Conservation (phyloP, 2,888 invertebrate species). For the Drosophila incognita region DNA sequence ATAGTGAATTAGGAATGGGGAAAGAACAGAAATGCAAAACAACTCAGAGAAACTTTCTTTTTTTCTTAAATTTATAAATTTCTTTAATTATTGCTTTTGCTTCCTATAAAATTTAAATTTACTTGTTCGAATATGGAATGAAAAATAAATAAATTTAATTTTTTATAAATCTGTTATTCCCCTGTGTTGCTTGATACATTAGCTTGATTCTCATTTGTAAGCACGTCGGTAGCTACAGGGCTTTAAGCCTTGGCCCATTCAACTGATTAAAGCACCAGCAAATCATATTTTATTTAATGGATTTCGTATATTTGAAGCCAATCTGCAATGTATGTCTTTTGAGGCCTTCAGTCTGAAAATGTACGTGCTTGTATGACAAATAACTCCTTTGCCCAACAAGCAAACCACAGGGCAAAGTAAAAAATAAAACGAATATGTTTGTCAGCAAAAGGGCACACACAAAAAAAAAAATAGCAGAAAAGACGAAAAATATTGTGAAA, state of each 20-base stretch:
- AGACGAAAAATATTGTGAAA: slow-evolving; percentile 54
- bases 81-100: not conserved
- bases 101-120: not conserved
- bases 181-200: not conserved
- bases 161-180: not conserved
- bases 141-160: not conserved
- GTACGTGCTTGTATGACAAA: slow-evolving; percentile 48
- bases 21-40: not conserved
- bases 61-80: not conserved
- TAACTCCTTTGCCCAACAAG: slow-evolving; percentile 47
- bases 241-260: not conserved
- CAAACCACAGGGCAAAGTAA: slow-evolving; percentile 38
- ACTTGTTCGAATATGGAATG: not conserved
- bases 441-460: slow-evolving; percentile 59
- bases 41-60: too few relatives aligned
- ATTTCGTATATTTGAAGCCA: slow-evolving; percentile 1
- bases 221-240: not conserved
- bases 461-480: slow-evolving; percentile 8
- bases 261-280: slow-evolving; percentile 4
- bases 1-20: not conserved
- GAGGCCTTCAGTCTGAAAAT: slow-evolving; percentile 26
- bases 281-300: slow-evolving; percentile 1
- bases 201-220: not conserved
- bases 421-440: slow-evolving; percentile 53
- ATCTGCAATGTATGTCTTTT: slow-evolving; percentile 7